phyloP scores from a whole-genome alignment of 2,888 invertebrate species.

The Byasa hedistus region DNA sequence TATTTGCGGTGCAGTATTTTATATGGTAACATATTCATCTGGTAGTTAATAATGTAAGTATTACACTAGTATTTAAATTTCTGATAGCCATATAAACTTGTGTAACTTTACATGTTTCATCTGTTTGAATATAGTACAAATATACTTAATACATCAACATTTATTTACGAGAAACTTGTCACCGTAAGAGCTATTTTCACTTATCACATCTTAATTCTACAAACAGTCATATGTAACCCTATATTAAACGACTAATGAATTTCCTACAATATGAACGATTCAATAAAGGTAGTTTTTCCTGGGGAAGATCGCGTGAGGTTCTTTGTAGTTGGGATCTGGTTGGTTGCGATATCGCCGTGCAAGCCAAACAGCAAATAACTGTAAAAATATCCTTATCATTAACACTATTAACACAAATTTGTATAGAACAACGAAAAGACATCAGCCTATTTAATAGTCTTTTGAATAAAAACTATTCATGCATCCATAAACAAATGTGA shows the following conservation, averaged over 20 bases:
- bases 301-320: slow-evolving; percentile 87
- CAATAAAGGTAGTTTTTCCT: slow-evolving; percentile 77
- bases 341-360: slow-evolving; percentile 90
- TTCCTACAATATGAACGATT: slow-evolving; percentile 30
- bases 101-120: not conserved
- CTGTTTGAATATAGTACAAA: not conserved
- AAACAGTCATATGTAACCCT: slow-evolving; percentile 26
- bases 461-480: not conserved
- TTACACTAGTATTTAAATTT: no score
- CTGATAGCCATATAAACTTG: not conserved
- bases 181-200: not conserved
- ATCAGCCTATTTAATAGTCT: no score
- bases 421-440: no score
- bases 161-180: not conserved
- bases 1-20: not conserved
- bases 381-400: slow-evolving; percentile 35
- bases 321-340: slow-evolving; percentile 86
- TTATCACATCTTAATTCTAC: slow-evolving; percentile 16
- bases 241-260: slow-evolving; percentile 24
- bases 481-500: not conserved
- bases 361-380: slow-evolving; percentile 91
- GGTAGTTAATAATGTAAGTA: no score
- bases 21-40: no score
- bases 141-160: not conserved
- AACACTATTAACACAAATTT: no score